These are phyloP conservation scores for Oncopodura yosiiana DNA, from an alignment of 1,140 invertebrate species.

Conservation along the genomic window DNA sequence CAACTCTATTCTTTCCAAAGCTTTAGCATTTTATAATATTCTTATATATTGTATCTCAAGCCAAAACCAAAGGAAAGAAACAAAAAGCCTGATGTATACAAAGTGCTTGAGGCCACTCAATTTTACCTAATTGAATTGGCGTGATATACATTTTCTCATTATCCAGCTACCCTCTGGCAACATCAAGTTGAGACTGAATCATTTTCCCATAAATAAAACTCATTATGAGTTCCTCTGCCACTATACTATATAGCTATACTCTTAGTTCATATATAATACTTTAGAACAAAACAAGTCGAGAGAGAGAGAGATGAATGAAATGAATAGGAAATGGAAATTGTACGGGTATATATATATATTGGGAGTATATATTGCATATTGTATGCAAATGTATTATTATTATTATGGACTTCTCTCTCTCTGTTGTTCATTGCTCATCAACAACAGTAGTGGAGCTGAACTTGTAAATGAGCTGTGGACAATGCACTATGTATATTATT, in stretches of 20 bases:
- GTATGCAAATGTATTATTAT: constrained; percentile 3
- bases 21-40: too few relatives aligned
- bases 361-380: constrained; percentile 1
- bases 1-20: too few relatives aligned
- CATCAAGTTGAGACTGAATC: constrained; percentile 3
- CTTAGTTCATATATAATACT: too few relatives aligned
- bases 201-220: constrained; percentile 22
- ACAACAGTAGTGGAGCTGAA: too few relatives aligned
- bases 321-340: background rate
- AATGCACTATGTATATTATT: too few relatives aligned
- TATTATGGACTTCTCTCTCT: background rate
- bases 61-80: too few relatives aligned
- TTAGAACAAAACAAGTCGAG: too few relatives aligned
- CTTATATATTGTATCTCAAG: too few relatives aligned
- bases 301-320: too few relatives aligned
- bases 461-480: too few relatives aligned
- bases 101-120: constrained; percentile 19
- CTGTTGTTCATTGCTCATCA: background rate
- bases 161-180: constrained; percentile 15
- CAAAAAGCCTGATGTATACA: too few relatives aligned
- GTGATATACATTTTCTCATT: constrained; percentile 27
- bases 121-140: constrained; percentile 25
- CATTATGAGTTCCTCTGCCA: constrained; percentile 12
- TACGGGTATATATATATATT: background rate
- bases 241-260: background rate